Evolutionary conservation across 2,113 vertebrate species (phyloP).

Genomic region (Danionella cerebrum): DNA sequence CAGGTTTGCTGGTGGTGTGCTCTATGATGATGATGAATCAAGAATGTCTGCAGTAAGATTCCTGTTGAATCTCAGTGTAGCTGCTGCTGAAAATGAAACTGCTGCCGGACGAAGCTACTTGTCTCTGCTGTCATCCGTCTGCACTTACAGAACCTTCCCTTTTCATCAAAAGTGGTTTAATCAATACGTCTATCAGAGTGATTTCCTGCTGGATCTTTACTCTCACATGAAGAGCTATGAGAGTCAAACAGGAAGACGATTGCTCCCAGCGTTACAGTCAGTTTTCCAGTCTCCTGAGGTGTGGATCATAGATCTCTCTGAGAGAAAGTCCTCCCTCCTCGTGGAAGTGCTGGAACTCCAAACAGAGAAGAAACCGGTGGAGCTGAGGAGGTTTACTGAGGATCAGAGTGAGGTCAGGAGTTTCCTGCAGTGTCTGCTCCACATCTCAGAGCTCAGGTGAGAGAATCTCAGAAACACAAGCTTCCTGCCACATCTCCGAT

Average conservation of each 20-base stretch:
- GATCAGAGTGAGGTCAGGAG: too few relatives aligned
- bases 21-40: too few relatives aligned
- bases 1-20: too few relatives aligned
- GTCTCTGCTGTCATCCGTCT: neutral
- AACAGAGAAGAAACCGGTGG: slow-evolving; percentile 26
- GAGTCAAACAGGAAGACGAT: neutral
- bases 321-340: slow-evolving; percentile 4
- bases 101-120: neutral
- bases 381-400: neutral
- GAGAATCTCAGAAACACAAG: too few relatives aligned
- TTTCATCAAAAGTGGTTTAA: neutral
- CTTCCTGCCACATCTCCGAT: too few relatives aligned
- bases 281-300: too few relatives aligned
- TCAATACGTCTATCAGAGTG: neutral
- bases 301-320: neutral
- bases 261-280: neutral
- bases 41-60: neutral
- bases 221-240: neutral
- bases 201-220: slow-evolving; percentile 7
- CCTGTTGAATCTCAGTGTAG: neutral
- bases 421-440: too few relatives aligned
- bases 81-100: neutral
- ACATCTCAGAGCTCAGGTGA: slow-evolving; percentile 28
- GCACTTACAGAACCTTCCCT: neutral
- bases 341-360: slow-evolving; percentile 31